phyloP scores from a whole-genome alignment of 2,797 vertebrate genomes.

The Nyctibius grandis region DNA sequence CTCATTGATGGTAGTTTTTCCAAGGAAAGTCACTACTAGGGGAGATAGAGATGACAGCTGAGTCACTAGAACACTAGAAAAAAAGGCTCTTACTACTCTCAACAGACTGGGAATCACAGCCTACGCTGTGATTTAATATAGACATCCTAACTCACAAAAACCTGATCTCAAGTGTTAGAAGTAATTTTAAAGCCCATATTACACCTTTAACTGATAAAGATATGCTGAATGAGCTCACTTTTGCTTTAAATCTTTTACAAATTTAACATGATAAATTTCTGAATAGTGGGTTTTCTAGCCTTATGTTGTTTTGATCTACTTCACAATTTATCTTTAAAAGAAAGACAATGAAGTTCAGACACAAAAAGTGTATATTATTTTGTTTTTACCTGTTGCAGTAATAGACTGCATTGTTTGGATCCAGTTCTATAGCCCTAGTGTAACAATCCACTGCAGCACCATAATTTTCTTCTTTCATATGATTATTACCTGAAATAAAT shows the following conservation, averaged over 20 bases:
- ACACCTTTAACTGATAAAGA: neutral
- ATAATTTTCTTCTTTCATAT: constrained; percentile 98
- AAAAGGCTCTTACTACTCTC: neutral
- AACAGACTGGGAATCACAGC: neutral
- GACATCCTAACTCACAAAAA: neutral
- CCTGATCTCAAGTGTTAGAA: neutral
- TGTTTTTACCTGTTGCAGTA: constrained; percentile 91
- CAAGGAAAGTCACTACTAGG: neutral
- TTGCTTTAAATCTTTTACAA: neutral
- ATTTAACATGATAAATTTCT: neutral
- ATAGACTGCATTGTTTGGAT: constrained; percentile 94
- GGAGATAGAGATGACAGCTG: neutral
- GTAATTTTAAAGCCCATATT: neutral
- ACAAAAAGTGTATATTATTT: neutral
- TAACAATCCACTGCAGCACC: constrained; percentile 92
- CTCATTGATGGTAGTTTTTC: neutral
- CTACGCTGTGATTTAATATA: neutral
- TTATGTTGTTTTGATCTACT: neutral
- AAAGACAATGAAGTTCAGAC: neutral
- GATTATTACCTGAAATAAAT: constrained; percentile 88
- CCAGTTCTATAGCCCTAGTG: constrained; percentile 90
- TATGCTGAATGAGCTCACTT: neutral
- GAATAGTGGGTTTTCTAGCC: neutral
- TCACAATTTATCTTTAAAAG: neutral
- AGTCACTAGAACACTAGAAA: neutral